Conservation (phyloP, 2,888 invertebrate genomes). For the Creontiades dilutus region DNA sequence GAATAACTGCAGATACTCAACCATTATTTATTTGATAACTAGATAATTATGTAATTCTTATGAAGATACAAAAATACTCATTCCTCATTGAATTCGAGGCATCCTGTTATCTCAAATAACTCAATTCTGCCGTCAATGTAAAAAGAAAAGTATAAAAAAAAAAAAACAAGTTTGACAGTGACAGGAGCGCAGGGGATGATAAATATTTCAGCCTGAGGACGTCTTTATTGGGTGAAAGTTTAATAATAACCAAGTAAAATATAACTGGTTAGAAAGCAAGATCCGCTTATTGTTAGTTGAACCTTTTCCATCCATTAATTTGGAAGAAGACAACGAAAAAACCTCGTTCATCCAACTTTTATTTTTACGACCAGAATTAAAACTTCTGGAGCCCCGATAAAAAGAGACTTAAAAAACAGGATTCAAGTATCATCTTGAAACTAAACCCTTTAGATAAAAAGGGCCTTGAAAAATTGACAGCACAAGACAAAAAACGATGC, state of each 20-base stretch:
- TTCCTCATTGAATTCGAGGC: too few relatives aligned
- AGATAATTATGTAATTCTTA: too few relatives aligned
- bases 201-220: background rate
- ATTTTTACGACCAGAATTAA: background rate
- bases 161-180: too few relatives aligned
- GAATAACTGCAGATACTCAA: too few relatives aligned
- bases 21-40: too few relatives aligned
- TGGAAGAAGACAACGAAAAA: background rate
- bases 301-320: background rate
- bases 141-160: too few relatives aligned
- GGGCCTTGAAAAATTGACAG: background rate
- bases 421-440: background rate
- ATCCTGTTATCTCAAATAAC: too few relatives aligned
- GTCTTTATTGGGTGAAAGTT: background rate
- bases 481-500: background rate
- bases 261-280: background rate
- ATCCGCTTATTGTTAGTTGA: conserved; percentile 7
- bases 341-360: background rate
- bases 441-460: background rate
- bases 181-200: too few relatives aligned
- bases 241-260: background rate
- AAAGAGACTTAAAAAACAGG: background rate
- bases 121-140: too few relatives aligned
- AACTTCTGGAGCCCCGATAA: background rate
- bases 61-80: too few relatives aligned